Base-by-base conservation (phyloP, 1,140 invertebrate genomes). In the Danaus plexippus region DNA sequence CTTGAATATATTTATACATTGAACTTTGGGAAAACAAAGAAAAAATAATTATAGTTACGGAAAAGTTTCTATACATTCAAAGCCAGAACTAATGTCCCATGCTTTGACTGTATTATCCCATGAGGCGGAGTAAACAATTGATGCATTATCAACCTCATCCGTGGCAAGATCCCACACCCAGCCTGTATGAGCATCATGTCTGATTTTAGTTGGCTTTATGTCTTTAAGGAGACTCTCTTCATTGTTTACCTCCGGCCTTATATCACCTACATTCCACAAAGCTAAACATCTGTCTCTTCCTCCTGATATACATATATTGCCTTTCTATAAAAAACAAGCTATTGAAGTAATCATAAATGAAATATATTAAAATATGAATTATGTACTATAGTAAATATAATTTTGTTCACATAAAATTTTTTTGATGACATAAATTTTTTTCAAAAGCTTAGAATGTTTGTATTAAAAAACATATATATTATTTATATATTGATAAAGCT, bases 101-200 rank as follows among this genome's bases (percentile, higher is more conserved):
- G 76, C 74, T 69, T 87, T 88, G 0, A 88, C 83, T 50, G 81
- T 80, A 53, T 82, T 87, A 57, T 88, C 87, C 87, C 87, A 88
- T 12, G 87, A 88, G 2, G 84, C 85, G 10, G 87, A 88, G 48
- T 83, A 86, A 18, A 87, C 57, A 49, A 67, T 61, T 1, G 71
- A 64, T 1, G 80, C 73, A 57, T 61, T 64, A 9, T 77, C 66
- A 11, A 66, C 54, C 54, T 77, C 69, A 54, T 82, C 75, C 9
- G 83, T 69, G 0, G 87, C 75, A 10, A 88, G 63, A 54, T 83
- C 84, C 85, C 85, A 88, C 0, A 88, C 75, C 87, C 87, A 88
- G 10, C 87, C 87, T 8, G 71, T 63, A 60, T 88, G 87, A 3
- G 83, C 85, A 61, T 80, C 74, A 52, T 72, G 67, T 42, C 62